A percentile compares a stretch with the other conserved stretches of the same genome.
Conservation (phyloP, 2,113 vertebrate species). For the Progne subis region DNA sequence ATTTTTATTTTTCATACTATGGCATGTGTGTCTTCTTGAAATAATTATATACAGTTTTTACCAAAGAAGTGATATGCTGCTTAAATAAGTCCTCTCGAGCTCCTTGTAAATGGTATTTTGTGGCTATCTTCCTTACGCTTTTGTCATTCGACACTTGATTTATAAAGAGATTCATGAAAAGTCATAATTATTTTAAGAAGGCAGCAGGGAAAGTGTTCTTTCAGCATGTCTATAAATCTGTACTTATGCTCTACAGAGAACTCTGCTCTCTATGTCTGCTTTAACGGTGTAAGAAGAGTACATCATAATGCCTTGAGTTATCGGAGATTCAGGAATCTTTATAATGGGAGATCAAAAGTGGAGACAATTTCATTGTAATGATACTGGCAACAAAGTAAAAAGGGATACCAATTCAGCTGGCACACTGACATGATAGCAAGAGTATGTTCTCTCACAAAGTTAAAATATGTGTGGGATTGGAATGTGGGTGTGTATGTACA, state of each 20-base stretch:
- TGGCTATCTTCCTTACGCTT: slow-evolving; percentile 63
- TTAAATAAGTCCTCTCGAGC: slow-evolving; percentile 8
- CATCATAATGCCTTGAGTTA: slow-evolving; percentile 68
- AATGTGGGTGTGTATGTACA: background rate
- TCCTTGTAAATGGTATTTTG: slow-evolving; percentile 67
- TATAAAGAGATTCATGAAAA: slow-evolving; percentile 79
- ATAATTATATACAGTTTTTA: slow-evolving; percentile 48
- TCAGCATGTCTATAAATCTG: slow-evolving; percentile 79
- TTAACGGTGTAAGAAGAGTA: slow-evolving; percentile 53
- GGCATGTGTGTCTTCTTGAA: slow-evolving; percentile 22
- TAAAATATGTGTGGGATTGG: background rate
- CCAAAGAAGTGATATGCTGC: background rate
- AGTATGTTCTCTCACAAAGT: background rate
- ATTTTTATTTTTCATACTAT: slow-evolving; percentile 43
- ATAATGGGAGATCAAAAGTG: slow-evolving; percentile 60
- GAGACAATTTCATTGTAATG: slow-evolving; percentile 57
- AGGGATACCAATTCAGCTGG: slow-evolving; percentile 21
- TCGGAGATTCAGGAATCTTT: slow-evolving; percentile 53
- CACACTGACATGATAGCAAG: background rate
- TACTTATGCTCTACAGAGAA: slow-evolving; percentile 70
- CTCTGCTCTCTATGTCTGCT: slow-evolving; percentile 59
- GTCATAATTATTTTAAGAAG: slow-evolving; percentile 82
- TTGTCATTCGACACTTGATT: slow-evolving; percentile 78
- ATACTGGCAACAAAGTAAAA: slow-evolving; percentile 43
- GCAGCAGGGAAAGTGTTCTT: slow-evolving; percentile 74